Percentiles rank a stretch among this genome's conserved stretches.
Evolutionary conservation across 2,113 vertebrate species (phyloP).

Genomic region (Asarcornis scutulata): DNA sequence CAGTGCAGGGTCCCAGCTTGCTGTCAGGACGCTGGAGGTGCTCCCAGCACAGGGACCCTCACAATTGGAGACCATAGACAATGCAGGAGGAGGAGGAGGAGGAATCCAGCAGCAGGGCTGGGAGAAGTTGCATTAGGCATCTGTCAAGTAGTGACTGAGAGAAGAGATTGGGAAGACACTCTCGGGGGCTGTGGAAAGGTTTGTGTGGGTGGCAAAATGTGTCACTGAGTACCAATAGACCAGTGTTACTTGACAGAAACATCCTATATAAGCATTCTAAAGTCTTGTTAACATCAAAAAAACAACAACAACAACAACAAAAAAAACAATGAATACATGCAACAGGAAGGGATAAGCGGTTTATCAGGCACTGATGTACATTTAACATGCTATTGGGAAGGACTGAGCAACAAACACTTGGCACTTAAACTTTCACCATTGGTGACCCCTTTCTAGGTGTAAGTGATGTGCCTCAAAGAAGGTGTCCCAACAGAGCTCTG

Average conservation of each 20-base stretch:
- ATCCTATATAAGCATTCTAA: conserved; percentile 21
- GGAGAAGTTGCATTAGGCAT: background rate
- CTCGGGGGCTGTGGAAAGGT: background rate
- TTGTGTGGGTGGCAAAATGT: background rate
- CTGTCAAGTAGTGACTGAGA: background rate
- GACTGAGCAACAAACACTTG: background rate
- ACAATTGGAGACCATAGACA: background rate
- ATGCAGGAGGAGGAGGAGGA: background rate
- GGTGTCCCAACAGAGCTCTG: background rate
- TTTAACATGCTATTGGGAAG: background rate
- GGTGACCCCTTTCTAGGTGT: background rate
- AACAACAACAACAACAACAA: background rate
- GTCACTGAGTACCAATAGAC: background rate
- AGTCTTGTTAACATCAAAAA: conserved; percentile 17
- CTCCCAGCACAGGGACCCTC: background rate
- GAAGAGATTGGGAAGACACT: background rate
- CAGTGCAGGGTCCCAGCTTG: background rate
- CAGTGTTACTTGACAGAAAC: conserved; percentile 10
- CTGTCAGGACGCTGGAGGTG: too few species aligned
- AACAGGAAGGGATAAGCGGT: background rate
- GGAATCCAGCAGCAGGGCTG: background rate
- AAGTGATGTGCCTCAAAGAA: background rate
- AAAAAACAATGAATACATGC: background rate
- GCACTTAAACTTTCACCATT: background rate
- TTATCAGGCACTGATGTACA: background rate